Evolutionary conservation across 2,888 invertebrate species (phyloP), one percentile per base, ranked within the genome.

Genomic region (Cephus spinipes): DNA sequence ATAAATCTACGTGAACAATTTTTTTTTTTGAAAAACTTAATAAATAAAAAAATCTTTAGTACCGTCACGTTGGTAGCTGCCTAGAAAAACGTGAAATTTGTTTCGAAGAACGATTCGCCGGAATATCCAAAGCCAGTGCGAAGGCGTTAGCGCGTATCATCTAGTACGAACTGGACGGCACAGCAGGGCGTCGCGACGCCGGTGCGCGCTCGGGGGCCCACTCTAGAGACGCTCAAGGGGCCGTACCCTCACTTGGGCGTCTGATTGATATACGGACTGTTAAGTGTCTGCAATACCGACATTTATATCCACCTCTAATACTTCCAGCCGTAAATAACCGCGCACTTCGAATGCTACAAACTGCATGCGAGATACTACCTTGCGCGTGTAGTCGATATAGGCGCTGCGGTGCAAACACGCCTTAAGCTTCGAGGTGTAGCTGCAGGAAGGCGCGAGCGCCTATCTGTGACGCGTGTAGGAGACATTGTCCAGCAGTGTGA

Each of bases 201-300:
- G 83, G 81, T 81, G 81, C 81, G 73, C 73, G 55, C 55, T 73
- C 68, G 35, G 55, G 55, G 76, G 81, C 83, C 81, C n/a, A 34
- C 33, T 35, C n/a, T 9, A 40, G 33, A 69, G 36, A 81, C 82
- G 82, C 83, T 84, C 82, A 84, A 86, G 86, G 81, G 85, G 86
- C 84, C 83, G 85, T 83, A 83, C 83, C 83, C 82, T 81, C 78
- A 83, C 81, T 82, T 88, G 90, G 15, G 89, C 89, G 88, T 90
- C 87, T 90, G 90, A 91, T 91, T 91, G 91, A 91, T 91, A 91
- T 91, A 91, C 89, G 89, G 90, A 91, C 91, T 91, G 91, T 91
- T 91, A 90, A 91, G 91, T 90, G 91, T 89, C 89, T 90, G 90
- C 90, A 88, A 90, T 90, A 89, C 89, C 89, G 91, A 91, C 91